Base-by-base conservation (phyloP, 2,113 vertebrate genomes). In the Ceratotherium simum region DNA sequence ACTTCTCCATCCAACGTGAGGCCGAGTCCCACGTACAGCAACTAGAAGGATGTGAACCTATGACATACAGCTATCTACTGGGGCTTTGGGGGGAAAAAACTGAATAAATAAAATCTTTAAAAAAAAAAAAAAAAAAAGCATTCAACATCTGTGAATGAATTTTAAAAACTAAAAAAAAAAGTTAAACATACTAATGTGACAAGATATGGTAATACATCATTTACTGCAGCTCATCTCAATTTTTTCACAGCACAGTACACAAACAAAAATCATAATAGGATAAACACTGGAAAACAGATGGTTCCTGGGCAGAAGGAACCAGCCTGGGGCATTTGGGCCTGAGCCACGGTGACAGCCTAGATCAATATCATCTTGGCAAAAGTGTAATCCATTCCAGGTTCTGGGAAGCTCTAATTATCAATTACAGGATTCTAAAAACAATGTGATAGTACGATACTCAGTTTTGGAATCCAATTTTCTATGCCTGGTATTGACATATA, bases 371-470 rank as follows among this genome's bases (percentile, higher is more conserved):
- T 76, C 51, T 81, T 65, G 72, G 76, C 46, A 86, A 86, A 96
- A 87, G 10, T 31, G 27, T 42, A 87, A 88, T 27, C 36, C n/a
- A 70, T 69, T 88, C 36, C 20, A 81, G 36, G 18, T 65, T 82
- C 78, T 91, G 72, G 54, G 27, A 95, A 33, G 42, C 23, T 81
- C 46, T 91, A 67, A 21, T 18, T 33, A 48, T 65, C 72, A 87
- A 78, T 79, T 73, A 78, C 2, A 83, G 21, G 33, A 88, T 86
- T 96, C 46, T 62, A 93, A 88, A 97, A 94, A 81, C 20, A 69
- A 73, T 16, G 7, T 80, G 36, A 65, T 5, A 89, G 42, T 8
- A 56, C 3, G 5, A 79, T 95, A 91, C 54, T 91, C n/a, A 91
- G 62, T 76, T 60, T 48, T 84, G 60, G 36, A 89, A 62, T 48